phyloP scores from a whole-genome alignment of 2,888 invertebrate genomes.

The Sphaeridia pumilis region DNA sequence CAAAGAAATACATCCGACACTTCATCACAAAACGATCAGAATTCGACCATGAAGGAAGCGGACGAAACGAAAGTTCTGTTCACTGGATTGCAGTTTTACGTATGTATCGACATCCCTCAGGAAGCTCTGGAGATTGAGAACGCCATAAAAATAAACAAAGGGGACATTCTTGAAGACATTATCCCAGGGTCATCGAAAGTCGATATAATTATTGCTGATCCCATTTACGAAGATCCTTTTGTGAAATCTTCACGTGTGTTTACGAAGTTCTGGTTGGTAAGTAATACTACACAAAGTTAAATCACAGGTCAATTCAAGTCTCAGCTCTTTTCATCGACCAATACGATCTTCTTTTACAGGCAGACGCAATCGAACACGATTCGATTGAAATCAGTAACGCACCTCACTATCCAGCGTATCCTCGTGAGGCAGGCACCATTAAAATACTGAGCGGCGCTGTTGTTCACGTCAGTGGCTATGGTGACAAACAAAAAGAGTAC shows the following conservation, averaged over 20 bases:
- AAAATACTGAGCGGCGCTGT: conserved; percentile 53
- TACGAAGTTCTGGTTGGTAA: conserved; percentile 33
- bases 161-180: conserved; percentile 9
- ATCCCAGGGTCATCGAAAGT: conserved; percentile 2
- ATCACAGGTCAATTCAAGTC: background rate
- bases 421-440: conserved; percentile 2
- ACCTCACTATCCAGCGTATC: conserved; percentile 18
- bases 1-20: no score
- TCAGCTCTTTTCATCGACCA: conserved; percentile 1
- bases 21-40: background rate
- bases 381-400: conserved; percentile 12
- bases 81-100: background rate
- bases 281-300: no score
- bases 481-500: conserved; percentile 59
- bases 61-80: conserved; percentile 2
- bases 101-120: background rate
- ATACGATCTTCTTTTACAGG: conserved; percentile 16
- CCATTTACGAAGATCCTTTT: background rate
- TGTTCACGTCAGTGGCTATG: conserved; percentile 66
- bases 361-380: conserved; percentile 18
- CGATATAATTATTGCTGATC: conserved; percentile 17
- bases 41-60: background rate
- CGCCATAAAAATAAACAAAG: conserved; percentile 12
- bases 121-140: conserved; percentile 2
- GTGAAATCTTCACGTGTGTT: background rate